Conservation (phyloP, 2,113 vertebrate species). For the Pomatorhinus ruficollis region DNA sequence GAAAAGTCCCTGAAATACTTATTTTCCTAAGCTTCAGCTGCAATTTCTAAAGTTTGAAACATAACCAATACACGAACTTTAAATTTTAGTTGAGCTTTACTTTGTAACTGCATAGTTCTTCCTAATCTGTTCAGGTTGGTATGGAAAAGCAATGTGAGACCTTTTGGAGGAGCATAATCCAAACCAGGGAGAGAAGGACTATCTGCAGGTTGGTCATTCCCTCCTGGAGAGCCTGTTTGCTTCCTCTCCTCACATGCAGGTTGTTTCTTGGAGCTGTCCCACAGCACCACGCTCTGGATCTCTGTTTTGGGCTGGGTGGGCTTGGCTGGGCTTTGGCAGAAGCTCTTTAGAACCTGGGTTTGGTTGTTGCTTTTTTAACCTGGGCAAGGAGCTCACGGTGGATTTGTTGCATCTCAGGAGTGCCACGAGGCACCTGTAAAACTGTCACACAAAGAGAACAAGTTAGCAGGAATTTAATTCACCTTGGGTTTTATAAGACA, state of each 20-base stretch:
- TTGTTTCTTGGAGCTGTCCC: background rate
- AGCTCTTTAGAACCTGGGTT: background rate
- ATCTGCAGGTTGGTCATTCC: too few relatives aligned
- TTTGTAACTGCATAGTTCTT: background rate
- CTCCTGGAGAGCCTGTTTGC: background rate
- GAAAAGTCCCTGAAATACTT: background rate
- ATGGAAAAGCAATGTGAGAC: background rate
- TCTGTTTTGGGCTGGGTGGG: background rate
- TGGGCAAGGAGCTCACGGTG: conserved; percentile 61
- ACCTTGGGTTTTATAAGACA: background rate
- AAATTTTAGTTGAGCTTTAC: background rate
- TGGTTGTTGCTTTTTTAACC: background rate
- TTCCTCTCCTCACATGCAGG: rapidly evolving
- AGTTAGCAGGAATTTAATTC: background rate
- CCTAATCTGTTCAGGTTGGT: background rate
- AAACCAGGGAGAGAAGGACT: background rate
- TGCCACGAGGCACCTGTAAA: conserved; percentile 81
- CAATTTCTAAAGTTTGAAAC: background rate
- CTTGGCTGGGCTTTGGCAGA: background rate
- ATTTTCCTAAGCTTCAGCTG: background rate
- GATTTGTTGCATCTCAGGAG: conserved; percentile 69
- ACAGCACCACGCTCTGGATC: background rate
- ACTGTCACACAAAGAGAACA: background rate
- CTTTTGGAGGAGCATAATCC: background rate
- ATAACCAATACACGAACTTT: background rate